Conservation (phyloP, 2,888 invertebrate species). For the Dynastes grantii region DNA sequence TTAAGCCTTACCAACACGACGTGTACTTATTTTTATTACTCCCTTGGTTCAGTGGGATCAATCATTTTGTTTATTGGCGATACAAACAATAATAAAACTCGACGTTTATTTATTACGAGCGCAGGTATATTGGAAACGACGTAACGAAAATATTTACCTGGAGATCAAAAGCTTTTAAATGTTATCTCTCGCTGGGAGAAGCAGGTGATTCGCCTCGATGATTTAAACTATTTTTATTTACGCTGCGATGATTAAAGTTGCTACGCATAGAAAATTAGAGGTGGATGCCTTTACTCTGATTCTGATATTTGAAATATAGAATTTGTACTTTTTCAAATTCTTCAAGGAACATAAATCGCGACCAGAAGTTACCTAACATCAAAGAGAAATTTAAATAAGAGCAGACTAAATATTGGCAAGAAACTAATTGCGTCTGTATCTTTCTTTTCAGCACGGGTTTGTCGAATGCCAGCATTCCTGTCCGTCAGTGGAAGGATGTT, state of each 20-base stretch:
- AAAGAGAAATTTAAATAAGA: slow-evolving; percentile 7
- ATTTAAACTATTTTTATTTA: slow-evolving; percentile 32
- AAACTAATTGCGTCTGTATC: slow-evolving; percentile 30
- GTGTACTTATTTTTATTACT: slow-evolving; percentile 12
- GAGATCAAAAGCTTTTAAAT: slow-evolving; percentile 31
- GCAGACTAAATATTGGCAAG: neutral
- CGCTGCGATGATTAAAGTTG: slow-evolving; percentile 9
- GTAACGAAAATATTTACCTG: slow-evolving; percentile 10
- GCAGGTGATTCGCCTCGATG: slow-evolving; percentile 9
- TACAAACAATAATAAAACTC: slow-evolving; percentile 35
- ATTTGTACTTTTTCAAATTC: neutral
- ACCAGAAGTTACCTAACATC: slow-evolving; percentile 3
- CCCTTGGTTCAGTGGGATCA: neutral
- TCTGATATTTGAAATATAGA: slow-evolving; percentile 10
- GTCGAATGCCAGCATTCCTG: slow-evolving; percentile 88
- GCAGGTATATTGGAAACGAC: slow-evolving; percentile 24
- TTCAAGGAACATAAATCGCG: neutral
- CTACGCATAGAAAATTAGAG: slow-evolving; percentile 5
- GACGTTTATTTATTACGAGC: slow-evolving; percentile 18
- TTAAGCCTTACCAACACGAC: neutral
- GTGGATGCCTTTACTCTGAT: slow-evolving; percentile 5
- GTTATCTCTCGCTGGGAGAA: slow-evolving; percentile 6
- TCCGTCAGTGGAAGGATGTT: slow-evolving; percentile 89
- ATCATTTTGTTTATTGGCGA: slow-evolving; percentile 19
- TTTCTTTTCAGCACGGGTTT: slow-evolving; percentile 84